These are phyloP conservation scores for Zaprionus lineosus DNA, from an alignment of 2,888 invertebrate genomes.

Conservation along the genomic window DNA sequence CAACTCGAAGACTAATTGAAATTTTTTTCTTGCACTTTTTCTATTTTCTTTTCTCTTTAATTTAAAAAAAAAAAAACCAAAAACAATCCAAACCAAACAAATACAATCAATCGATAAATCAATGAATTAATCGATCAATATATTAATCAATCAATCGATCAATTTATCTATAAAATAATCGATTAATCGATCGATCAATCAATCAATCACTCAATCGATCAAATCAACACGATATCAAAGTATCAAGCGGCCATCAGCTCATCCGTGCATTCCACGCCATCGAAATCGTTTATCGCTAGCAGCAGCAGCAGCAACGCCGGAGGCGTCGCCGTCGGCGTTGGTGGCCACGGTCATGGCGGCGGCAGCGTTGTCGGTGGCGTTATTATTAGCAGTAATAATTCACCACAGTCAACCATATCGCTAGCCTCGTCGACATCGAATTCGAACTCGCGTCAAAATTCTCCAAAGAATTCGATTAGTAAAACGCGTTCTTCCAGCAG, in stretches of 20 bases:
- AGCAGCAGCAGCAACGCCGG: slow-evolving; percentile 43
- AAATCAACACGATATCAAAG: slow-evolving; percentile 83
- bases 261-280: slow-evolving; percentile 87
- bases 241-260: slow-evolving; percentile 93
- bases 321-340: slow-evolving; percentile 53
- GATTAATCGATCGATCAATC: slow-evolving; percentile 25
- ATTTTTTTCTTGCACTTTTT: slow-evolving; percentile 76
- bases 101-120: slow-evolving; percentile 13
- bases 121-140: slow-evolving; percentile 17
- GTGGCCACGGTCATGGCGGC: slow-evolving; percentile 69
- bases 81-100: slow-evolving; percentile 26
- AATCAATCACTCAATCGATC: slow-evolving; percentile 35
- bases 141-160: slow-evolving; percentile 25
- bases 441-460: slow-evolving; percentile 81
- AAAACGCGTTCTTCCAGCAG: slow-evolving; percentile 83
- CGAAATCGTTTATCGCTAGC: slow-evolving; percentile 85
- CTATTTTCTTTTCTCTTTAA: slow-evolving; percentile 74
- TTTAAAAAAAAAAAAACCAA: slow-evolving; percentile 36
- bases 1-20: slow-evolving; percentile 69
- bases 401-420: slow-evolving; percentile 83
- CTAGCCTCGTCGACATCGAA: slow-evolving; percentile 81
- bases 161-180: slow-evolving; percentile 34
- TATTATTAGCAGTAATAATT: slow-evolving; percentile 78
- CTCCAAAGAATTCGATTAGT: slow-evolving; percentile 83
- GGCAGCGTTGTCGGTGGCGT: slow-evolving; percentile 69